These are phyloP conservation scores for Holacanthella duospinosa DNA, from an alignment of 2,888 invertebrate genomes.

Conservation along the genomic window DNA sequence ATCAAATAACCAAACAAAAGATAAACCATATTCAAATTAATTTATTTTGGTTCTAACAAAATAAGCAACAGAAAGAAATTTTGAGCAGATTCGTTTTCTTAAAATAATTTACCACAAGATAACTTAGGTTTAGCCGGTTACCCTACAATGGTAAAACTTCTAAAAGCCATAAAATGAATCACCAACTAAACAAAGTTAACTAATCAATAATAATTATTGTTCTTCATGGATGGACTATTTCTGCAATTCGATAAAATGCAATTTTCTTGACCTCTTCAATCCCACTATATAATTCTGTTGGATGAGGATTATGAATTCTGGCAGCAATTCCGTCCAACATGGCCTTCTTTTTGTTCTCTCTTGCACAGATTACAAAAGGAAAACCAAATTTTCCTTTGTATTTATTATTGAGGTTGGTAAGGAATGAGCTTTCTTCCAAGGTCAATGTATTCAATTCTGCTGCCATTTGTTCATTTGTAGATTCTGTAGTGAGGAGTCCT, in stretches of 20 bases:
- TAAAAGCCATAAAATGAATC: too few species aligned
- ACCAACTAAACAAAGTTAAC: too few species aligned
- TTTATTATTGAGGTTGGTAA: constrained; percentile 45
- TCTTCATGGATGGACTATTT: too few species aligned
- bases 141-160: too few species aligned
- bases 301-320: constrained; percentile 48
- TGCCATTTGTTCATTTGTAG: constrained; percentile 49
- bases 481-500: constrained; percentile 51
- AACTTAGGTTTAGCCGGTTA: too few species aligned
- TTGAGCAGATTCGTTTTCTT: too few species aligned
- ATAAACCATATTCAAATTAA: too few species aligned
- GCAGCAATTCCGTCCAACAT: constrained; percentile 50
- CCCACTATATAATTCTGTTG: constrained; percentile 50
- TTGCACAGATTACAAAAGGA: constrained; percentile 58
- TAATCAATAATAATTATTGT: too few species aligned
- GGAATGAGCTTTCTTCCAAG: constrained; percentile 46
- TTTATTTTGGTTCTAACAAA: too few species aligned
- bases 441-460: constrained; percentile 51
- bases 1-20: too few species aligned
- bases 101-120: too few species aligned
- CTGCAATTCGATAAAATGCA: constrained; percentile 50
- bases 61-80: too few species aligned
- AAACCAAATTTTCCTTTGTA: constrained; percentile 57
- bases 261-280: constrained; percentile 61
- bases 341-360: constrained; percentile 52